Evolutionary conservation across 2,797 vertebrate species (phyloP).

Genomic region (Acipenser ruthenus): DNA sequence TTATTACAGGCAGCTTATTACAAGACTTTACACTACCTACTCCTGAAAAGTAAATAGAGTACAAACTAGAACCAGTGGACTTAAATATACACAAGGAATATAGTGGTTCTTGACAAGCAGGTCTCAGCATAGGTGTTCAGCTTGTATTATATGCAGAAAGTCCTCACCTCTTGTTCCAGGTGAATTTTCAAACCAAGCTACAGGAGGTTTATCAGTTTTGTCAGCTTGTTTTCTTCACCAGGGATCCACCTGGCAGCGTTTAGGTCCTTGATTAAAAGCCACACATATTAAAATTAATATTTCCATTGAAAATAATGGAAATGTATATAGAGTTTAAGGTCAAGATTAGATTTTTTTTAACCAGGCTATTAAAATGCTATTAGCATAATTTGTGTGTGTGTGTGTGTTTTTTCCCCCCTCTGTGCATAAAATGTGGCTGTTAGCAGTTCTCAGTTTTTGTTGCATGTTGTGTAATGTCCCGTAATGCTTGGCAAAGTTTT

Average conservation of each 20-base stretch:
- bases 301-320: slow-evolving; percentile 16
- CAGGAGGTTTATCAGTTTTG: neutral
- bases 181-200: neutral
- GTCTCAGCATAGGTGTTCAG: slow-evolving; percentile 2
- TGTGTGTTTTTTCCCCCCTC: no score
- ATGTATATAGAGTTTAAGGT: neutral
- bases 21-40: slow-evolving; percentile 17
- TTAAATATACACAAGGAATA: slow-evolving; percentile 22
- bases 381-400: no score
- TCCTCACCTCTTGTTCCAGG: slow-evolving; percentile 13
- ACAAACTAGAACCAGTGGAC: slow-evolving; percentile 20
- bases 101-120: slow-evolving; percentile 53
- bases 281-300: slow-evolving; percentile 14
- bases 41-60: slow-evolving; percentile 18
- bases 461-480: neutral
- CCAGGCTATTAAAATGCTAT: neutral
- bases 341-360: neutral
- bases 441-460: no score
- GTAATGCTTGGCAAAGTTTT: neutral
- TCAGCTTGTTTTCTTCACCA: slow-evolving; percentile 7
- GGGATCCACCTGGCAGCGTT: neutral
- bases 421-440: neutral
- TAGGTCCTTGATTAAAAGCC: slow-evolving; percentile 1
- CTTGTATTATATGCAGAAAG: neutral
- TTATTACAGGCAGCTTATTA: neutral